Percentiles rank a stretch among this genome's conserved stretches.
Conservation (phyloP, 2,888 invertebrate species). For the Caenorhabditis sinica region DNA sequence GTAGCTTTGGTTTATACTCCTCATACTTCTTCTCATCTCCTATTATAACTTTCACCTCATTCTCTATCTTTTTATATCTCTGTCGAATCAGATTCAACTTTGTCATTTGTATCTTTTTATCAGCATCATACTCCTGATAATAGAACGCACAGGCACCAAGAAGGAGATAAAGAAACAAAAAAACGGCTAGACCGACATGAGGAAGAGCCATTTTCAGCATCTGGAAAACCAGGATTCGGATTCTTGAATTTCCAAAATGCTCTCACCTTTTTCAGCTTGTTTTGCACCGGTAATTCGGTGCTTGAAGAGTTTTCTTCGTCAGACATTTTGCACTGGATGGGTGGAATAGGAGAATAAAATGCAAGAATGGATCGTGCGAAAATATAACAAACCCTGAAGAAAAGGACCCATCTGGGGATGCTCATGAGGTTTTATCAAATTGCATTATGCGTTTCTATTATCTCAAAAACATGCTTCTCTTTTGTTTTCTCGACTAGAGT, state of each 20-base stretch:
- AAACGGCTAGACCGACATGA: conserved; percentile 79
- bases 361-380: not conserved
- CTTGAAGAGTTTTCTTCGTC: conserved; percentile 63
- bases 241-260: not conserved
- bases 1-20: conserved; percentile 40
- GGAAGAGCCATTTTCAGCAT: conserved; percentile 81
- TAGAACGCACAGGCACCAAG: conserved; percentile 80
- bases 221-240: conserved; percentile 57
- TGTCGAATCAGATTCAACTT: conserved; percentile 75
- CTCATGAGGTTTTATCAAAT: not conserved
- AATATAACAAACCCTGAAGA: not conserved
- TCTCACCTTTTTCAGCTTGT: conserved; percentile 59
- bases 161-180: conserved; percentile 79
- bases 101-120: conserved; percentile 72
- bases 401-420: not conserved
- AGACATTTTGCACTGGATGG: conserved; percentile 23
- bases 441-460: not conserved
- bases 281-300: conserved; percentile 56
- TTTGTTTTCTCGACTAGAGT: not conserved
- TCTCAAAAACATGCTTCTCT: not conserved
- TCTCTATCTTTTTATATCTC: conserved; percentile 66
- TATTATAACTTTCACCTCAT: conserved; percentile 61
- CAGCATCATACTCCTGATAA: conserved; percentile 77
- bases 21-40: conserved; percentile 57
- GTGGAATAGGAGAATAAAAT: not conserved